Percentiles rank a stretch among this genome's conserved stretches.
Conservation (phyloP, 2,888 invertebrate genomes). For the Drosophila setosimentum region DNA sequence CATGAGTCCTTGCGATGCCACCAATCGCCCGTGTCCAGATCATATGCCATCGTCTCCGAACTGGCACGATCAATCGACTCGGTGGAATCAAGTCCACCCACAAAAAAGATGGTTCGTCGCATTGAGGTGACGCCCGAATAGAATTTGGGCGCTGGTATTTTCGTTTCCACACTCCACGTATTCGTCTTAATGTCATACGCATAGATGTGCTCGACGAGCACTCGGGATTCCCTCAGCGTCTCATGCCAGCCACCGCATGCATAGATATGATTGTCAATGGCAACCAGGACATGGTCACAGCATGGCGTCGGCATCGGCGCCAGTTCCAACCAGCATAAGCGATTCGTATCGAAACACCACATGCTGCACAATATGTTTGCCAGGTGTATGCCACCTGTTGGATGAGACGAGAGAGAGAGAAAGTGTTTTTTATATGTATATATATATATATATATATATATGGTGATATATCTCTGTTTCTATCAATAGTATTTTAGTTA, state of each 20-base stretch:
- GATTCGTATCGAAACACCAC: constrained; percentile 86
- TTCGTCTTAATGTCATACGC: constrained; percentile 87
- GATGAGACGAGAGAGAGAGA: constrained; percentile 35
- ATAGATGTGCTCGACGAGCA: constrained; percentile 88
- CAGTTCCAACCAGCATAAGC: constrained; percentile 86
- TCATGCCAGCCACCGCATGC: constrained; percentile 90
- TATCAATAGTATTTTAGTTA: background rate
- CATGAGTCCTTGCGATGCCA: constrained; percentile 87
- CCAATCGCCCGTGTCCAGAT: constrained; percentile 88
- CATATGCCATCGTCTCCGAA: constrained; percentile 89
- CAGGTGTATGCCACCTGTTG: constrained; percentile 82
- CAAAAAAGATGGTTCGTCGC: constrained; percentile 88
- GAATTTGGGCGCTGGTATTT: constrained; percentile 89
- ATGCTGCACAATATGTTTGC: constrained; percentile 86
- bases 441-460: no score
- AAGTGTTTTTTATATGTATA: no score
- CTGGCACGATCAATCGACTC: constrained; percentile 89
- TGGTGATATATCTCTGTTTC: no score
- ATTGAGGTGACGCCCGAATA: constrained; percentile 89
- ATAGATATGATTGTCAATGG: constrained; percentile 87
- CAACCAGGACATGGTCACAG: constrained; percentile 89
- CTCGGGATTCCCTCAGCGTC: constrained; percentile 86
- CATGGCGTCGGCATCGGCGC: constrained; percentile 87
- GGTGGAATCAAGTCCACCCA: constrained; percentile 89
- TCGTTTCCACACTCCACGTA: constrained; percentile 87